A percentile compares a stretch with the other conserved stretches of the same genome.
phyloP scores from a whole-genome alignment of 2,113 vertebrate species.

The Campylomormyrus numenius region DNA sequence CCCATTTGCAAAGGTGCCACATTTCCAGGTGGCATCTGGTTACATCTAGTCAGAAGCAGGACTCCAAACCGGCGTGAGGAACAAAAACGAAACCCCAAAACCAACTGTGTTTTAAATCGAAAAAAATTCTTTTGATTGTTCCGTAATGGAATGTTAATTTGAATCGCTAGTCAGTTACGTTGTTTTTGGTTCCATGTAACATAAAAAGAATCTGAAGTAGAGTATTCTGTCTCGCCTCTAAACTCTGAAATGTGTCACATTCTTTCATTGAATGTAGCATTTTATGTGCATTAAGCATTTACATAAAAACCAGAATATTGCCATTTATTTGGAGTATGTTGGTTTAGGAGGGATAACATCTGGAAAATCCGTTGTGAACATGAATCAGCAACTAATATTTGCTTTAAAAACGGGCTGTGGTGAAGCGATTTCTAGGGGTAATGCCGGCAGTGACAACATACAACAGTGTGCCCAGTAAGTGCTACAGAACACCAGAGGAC shows the following conservation, averaged over 20 bases:
- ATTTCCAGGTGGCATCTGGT: neutral
- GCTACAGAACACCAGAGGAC: neutral
- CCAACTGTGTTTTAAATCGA: neutral
- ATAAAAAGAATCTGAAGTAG: neutral
- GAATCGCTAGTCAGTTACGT: neutral
- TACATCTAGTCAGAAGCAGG: neutral
- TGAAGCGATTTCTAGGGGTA: neutral
- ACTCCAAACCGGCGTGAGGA: neutral
- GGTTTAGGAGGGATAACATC: neutral
- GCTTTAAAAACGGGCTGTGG: neutral
- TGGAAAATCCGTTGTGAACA: neutral
- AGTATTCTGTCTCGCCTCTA: neutral
- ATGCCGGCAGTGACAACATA: neutral
- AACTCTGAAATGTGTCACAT: neutral
- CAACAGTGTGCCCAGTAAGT: neutral
- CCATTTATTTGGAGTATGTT: neutral
- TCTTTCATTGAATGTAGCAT: neutral
- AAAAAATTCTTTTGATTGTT: neutral
- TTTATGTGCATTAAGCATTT: neutral
- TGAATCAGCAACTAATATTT: neutral
- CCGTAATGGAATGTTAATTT: neutral
- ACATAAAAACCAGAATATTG: neutral
- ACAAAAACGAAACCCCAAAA: neutral
- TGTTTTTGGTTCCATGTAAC: neutral
- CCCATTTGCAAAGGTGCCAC: neutral